Evolutionary conservation across 2,113 vertebrate species (phyloP), one percentile per base, ranked within the genome.

Genomic region (Orientallactaga bullata): DNA sequence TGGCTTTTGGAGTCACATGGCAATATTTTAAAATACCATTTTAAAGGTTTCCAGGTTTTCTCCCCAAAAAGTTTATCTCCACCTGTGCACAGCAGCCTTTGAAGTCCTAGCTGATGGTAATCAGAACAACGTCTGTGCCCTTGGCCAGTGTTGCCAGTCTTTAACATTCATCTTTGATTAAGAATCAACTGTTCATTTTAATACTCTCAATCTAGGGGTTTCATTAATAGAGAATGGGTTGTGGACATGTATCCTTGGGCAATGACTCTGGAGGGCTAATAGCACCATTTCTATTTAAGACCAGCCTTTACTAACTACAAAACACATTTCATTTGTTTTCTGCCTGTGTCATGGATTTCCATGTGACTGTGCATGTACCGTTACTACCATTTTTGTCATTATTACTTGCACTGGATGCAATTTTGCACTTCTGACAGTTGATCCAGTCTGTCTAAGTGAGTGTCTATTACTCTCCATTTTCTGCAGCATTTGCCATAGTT

Each of bases 41-140:
- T 97, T 97, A 91, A 96, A 95, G 94, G 71, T 92, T 97, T 97
- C 96, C 96, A 96, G 81, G 95, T 95, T 39, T 73, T 89, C 68
- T 88, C 91, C 89, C 47, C 23, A 80, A 98, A 96, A 96, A 93
- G 60, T 74, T 92, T 28, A 2, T 94, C 95, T 77, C 89, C 95
- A 95, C 79, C 95, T 96, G 81, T 72, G 93, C 80, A 39, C 93
- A 89, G 88, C 0, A 60, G 81, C 90, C 72, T 63, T 94, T 94
- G 91, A 92, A 71, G 61, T 78, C 86, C 35, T 88, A 77, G 78
- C 93, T 91, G 96, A 85, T 89, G 94, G 93, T 81, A 92, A 94
- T 89, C 93, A 71, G 63, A 90, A 93, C 81, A 68, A n/a, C n/a
- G n/a, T 51, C 68, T 18, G 39, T 74, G 93, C 95, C 95, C 91